Percentiles rank a stretch among this genome's conserved stretches.
Conservation (phyloP, 2,113 vertebrate genomes). For the Chelonoidis abingdonii region DNA sequence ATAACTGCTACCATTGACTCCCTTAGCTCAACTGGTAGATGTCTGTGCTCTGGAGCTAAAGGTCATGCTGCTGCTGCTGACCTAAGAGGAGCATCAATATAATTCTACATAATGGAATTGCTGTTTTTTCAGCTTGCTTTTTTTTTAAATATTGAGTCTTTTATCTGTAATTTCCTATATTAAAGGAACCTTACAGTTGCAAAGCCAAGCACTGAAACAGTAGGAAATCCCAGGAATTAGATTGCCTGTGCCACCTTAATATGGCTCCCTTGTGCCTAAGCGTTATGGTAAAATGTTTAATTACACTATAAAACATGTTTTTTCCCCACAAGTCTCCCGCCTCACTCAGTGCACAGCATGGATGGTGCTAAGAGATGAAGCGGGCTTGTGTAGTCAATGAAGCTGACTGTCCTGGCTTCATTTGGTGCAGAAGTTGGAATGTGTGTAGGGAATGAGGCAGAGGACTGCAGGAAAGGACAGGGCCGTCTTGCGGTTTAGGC, state of each 20-base stretch:
- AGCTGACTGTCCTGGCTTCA: background rate
- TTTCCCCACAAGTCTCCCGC: slow-evolving; percentile 26
- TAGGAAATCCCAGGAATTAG: slow-evolving; percentile 33
- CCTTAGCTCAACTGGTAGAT: rapidly evolving
- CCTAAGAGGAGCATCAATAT: background rate
- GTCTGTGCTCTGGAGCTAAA: rapidly evolving
- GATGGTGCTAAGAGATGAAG: background rate
- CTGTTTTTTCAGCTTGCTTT: background rate
- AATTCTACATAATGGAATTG: background rate
- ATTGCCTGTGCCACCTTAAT: slow-evolving; percentile 4
- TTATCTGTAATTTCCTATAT: background rate
- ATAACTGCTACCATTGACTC: background rate
- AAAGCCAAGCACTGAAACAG: slow-evolving; percentile 30
- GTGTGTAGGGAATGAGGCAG: background rate
- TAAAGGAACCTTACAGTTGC: slow-evolving; percentile 3
- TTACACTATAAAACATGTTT: background rate
- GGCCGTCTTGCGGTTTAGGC: background rate
- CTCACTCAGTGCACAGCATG: background rate
- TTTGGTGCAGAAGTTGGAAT: background rate
- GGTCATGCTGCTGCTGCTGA: background rate
- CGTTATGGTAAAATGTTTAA: background rate
- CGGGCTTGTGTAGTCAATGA: background rate
- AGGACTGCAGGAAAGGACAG: background rate
- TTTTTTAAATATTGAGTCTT: background rate
- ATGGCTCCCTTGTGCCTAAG: slow-evolving; percentile 63